phyloP scores from a whole-genome alignment of 2,888 invertebrate species.

The Zelleria hepariella region DNA sequence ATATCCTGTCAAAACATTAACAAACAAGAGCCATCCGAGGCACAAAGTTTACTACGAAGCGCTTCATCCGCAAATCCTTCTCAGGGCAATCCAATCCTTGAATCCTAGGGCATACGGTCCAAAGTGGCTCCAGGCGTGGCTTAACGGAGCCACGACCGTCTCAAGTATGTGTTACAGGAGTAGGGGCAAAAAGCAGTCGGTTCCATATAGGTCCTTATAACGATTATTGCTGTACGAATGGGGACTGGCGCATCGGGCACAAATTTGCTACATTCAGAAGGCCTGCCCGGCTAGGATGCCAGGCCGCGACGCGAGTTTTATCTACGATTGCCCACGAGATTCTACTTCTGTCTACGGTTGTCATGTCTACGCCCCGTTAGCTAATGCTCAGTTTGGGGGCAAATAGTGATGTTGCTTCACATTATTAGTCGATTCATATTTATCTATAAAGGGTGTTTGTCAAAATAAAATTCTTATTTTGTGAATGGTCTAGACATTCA shows the following conservation, averaged over 20 bases:
- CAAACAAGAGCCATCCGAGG: background rate
- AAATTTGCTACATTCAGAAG: no score
- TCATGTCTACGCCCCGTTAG: no score
- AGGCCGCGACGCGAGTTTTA: no score
- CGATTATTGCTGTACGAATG: conserved; percentile 42
- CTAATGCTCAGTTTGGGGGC: no score
- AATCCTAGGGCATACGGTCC: background rate
- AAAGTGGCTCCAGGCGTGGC: background rate
- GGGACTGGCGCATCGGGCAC: background rate
- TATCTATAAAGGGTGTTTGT: no score
- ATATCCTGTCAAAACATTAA: background rate
- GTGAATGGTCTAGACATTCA: no score
- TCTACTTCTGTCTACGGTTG: no score
- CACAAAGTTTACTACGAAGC: background rate
- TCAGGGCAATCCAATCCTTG: background rate
- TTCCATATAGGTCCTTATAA: conserved; percentile 42
- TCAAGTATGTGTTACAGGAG: conserved; percentile 45
- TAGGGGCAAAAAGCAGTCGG: conserved; percentile 39
- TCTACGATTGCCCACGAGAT: no score
- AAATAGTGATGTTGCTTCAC: no score
- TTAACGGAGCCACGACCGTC: conserved; percentile 45
- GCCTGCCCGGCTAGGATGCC: no score
- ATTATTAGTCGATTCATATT: no score
- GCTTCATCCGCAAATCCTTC: background rate
- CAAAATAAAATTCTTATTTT: no score